Conservation (phyloP, 2,113 vertebrate species). For the Pleuronectes platessa region DNA sequence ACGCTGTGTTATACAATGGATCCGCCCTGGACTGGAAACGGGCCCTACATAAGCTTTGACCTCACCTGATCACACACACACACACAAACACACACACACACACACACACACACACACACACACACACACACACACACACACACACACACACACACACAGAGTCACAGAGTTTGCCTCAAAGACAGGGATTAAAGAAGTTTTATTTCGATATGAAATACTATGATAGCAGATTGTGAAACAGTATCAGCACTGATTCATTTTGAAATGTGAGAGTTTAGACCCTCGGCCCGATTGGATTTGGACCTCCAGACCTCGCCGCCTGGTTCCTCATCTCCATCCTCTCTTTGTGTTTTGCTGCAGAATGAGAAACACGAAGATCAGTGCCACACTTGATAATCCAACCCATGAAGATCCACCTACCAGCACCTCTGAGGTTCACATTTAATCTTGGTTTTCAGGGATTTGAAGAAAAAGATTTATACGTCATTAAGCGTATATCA, state of each 20-base stretch:
- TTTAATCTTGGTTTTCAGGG: background rate
- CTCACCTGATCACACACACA: conserved; percentile 6
- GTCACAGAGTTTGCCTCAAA: background rate
- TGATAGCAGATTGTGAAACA: background rate
- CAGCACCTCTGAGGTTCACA: background rate
- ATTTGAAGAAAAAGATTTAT: background rate
- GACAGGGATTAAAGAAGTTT: conserved; percentile 11
- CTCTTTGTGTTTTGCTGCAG: conserved; percentile 60
- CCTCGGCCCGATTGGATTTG: conserved; percentile 11
- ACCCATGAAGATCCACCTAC: background rate
- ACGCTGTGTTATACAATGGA: conserved; percentile 24
- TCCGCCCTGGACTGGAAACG: conserved; percentile 8
- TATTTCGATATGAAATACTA: conserved; percentile 27
- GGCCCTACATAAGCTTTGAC: background rate
- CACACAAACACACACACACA: conserved; percentile 15
- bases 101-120: background rate
- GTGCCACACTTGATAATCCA: background rate
- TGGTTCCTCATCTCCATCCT: conserved; percentile 52
- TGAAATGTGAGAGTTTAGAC: conserved; percentile 12
- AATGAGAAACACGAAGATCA: background rate
- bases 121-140: conserved; percentile 11
- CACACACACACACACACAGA: background rate
- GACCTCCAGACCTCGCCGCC: background rate
- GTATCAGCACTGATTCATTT: background rate
- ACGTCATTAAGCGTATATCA: too few relatives aligned